phyloP scores from a whole-genome alignment of 2,797 vertebrate genomes.

The Dendrocincla fuliginosa region DNA sequence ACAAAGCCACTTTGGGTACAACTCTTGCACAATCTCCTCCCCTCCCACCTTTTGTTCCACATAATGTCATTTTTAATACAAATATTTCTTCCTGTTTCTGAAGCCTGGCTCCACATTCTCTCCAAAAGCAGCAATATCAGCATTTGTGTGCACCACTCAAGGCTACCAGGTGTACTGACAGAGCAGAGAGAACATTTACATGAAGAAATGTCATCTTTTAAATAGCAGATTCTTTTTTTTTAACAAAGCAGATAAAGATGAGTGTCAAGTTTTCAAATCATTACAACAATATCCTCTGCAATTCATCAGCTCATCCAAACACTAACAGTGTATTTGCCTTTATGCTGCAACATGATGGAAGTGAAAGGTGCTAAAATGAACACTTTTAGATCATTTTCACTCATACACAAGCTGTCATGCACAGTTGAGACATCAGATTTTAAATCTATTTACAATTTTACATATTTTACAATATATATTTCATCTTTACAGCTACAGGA shows the following conservation, averaged over 20 bases:
- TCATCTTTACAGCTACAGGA: constrained; percentile 72
- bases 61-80: neutral
- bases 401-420: constrained; percentile 59
- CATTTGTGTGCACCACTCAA: neutral
- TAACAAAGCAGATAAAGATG: neutral
- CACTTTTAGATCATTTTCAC: constrained; percentile 6
- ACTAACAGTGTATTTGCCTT: neutral
- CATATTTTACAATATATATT: constrained; percentile 75
- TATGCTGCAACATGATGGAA: neutral
- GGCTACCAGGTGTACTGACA: neutral
- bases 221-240: neutral
- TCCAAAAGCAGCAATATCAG: neutral
- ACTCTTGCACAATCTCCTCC: neutral
- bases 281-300: neutral
- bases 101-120: neutral
- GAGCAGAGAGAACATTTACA: neutral
- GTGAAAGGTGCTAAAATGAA: neutral
- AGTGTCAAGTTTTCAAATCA: neutral
- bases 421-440: constrained; percentile 4
- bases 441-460: constrained; percentile 81
- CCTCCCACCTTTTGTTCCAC: neutral
- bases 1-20: neutral
- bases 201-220: neutral
- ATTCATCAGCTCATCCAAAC: neutral
- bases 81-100: neutral